These are phyloP conservation scores for Neoarius graeffei DNA, from an alignment of 2,113 vertebrate species.

Conservation along the genomic window DNA sequence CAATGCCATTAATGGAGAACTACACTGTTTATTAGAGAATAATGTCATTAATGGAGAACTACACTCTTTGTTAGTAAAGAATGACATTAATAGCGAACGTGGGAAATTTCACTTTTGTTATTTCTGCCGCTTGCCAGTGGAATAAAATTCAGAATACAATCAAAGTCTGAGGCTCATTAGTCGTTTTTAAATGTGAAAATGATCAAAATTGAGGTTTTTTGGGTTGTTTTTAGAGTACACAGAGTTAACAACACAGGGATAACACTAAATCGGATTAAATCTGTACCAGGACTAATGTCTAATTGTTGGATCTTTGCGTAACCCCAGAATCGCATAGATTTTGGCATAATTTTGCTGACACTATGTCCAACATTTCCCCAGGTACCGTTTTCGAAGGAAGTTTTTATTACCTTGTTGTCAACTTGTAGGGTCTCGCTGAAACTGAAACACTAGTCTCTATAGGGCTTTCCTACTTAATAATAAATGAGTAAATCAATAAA, in stretches of 20 bases:
- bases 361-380: background rate
- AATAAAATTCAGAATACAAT: background rate
- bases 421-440: background rate
- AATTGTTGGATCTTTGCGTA: background rate
- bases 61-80: too few species aligned
- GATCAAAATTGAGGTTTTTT: background rate
- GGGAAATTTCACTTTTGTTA: background rate
- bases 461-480: slow-evolving; percentile 16
- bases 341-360: background rate
- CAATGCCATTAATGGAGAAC: background rate
- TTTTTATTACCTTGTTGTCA: slow-evolving; percentile 7
- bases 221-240: background rate
- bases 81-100: background rate
- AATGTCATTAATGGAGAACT: background rate
- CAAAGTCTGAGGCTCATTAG: background rate
- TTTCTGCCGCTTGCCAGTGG: background rate
- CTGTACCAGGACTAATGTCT: background rate
- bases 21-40: background rate
- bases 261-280: background rate
- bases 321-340: background rate
- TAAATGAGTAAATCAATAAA: slow-evolving; percentile 5
- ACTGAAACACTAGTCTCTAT: background rate
- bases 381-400: background rate
- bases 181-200: background rate
- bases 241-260: background rate